A percentile compares a stretch with the other conserved stretches of the same genome.
Evolutionary conservation across 2,888 invertebrate genomes (phyloP).

Genomic region (Oeneis ivallda): DNA sequence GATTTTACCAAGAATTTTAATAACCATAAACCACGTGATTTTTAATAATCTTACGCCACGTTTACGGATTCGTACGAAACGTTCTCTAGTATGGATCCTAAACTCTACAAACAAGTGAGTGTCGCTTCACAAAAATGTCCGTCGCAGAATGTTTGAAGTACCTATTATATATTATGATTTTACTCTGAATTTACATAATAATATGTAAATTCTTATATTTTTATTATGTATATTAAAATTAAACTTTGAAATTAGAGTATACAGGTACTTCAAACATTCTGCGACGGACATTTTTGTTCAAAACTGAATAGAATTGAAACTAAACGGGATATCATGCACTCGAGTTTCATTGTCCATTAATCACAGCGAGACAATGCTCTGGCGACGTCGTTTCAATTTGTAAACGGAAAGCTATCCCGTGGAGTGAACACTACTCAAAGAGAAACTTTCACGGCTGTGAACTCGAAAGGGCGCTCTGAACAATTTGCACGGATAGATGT

Average conservation of each 20-base stretch:
- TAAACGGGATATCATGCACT: slow-evolving; percentile 32
- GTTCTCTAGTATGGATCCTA: neutral
- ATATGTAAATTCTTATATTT: no score
- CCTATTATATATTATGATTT: no score
- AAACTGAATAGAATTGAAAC: slow-evolving; percentile 26
- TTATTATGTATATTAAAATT: no score
- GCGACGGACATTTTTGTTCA: slow-evolving; percentile 21
- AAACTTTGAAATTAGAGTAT: no score
- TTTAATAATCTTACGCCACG: no score
- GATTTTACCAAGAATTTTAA: no score
- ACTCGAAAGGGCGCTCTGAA: slow-evolving; percentile 9
- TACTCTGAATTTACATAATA: no score
- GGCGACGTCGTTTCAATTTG: slow-evolving; percentile 14
- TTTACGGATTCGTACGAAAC: no score
- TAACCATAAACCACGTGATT: no score
- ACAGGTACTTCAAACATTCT: slow-evolving; percentile 12
- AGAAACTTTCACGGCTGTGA: slow-evolving; percentile 16
- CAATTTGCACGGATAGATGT: slow-evolving; percentile 9
- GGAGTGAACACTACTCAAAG: slow-evolving; percentile 8
- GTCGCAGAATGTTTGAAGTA: no score
- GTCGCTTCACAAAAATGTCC: no score
- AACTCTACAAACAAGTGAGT: no score
- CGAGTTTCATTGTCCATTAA: slow-evolving; percentile 40
- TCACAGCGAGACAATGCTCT: slow-evolving; percentile 31
- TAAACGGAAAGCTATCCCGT: slow-evolving; percentile 13